A percentile compares a stretch with the other conserved stretches of the same genome.
These are phyloP conservation scores for Ailurus styani DNA, from an alignment of 2,113 vertebrate species.

Conservation along the genomic window DNA sequence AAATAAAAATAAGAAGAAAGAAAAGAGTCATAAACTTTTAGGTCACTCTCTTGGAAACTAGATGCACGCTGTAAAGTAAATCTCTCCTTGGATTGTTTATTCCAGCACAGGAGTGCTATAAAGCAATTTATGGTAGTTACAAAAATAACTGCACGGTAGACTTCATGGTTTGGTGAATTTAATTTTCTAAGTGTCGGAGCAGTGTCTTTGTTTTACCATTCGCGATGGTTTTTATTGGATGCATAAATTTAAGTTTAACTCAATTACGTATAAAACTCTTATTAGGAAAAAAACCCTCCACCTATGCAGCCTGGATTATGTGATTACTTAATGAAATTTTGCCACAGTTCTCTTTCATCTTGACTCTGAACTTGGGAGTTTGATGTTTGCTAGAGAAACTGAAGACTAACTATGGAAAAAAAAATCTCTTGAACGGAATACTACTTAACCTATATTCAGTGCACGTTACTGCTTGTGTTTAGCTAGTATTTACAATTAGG, in stretches of 20 bases:
- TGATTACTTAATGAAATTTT: conserved; percentile 62
- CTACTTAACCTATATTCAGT: neutral
- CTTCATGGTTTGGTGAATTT: conserved; percentile 52
- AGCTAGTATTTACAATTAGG: neutral
- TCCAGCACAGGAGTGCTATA: conserved; percentile 45
- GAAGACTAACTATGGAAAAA: neutral
- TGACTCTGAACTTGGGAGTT: conserved; percentile 37
- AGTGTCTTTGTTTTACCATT: conserved; percentile 60
- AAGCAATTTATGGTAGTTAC: conserved; percentile 72
- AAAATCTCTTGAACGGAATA: neutral
- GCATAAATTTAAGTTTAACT: conserved; percentile 70
- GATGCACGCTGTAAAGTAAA: conserved; percentile 54
- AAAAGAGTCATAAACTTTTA: conserved; percentile 25
- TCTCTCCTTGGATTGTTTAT: conserved; percentile 60
- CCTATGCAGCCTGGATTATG: conserved; percentile 35
- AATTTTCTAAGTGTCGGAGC: conserved; percentile 76
- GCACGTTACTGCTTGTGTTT: neutral
- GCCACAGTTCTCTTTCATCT: conserved; percentile 50
- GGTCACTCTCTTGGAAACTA: conserved; percentile 37
- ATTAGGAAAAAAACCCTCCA: neutral
- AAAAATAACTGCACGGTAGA: conserved; percentile 63
- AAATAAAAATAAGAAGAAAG: neutral
- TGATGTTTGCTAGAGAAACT: conserved; percentile 9
- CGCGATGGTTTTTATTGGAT: conserved; percentile 68
- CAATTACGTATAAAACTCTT: conserved; percentile 51